phyloP scores from a whole-genome alignment of 2,888 invertebrate genomes.

The Heliconius charithonia region DNA sequence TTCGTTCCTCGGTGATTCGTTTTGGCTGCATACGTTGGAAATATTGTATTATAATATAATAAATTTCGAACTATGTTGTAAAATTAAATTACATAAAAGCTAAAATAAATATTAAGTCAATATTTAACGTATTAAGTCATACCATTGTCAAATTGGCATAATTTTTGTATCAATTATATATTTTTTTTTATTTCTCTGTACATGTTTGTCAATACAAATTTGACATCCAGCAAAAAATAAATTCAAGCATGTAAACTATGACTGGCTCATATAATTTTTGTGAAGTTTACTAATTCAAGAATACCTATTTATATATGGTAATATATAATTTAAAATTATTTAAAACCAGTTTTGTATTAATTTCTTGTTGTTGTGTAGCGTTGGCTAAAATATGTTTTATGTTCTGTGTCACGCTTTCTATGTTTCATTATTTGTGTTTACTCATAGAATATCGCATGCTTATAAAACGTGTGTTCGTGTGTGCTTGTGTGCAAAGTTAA shows the following conservation, averaged over 20 bases:
- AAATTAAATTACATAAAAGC: not conserved
- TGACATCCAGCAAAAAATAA: too few species aligned
- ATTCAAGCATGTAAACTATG: slow-evolving; percentile 27
- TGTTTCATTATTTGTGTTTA: not conserved
- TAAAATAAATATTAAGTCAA: not conserved
- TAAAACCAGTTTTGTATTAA: slow-evolving; percentile 14
- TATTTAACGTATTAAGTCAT: slow-evolving; percentile 30
- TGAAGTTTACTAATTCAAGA: not conserved
- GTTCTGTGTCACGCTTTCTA: not conserved
- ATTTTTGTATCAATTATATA: not conserved
- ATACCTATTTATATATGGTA: too few species aligned
- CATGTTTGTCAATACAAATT: not conserved
- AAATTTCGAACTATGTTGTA: too few species aligned
- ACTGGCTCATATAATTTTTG: not conserved
- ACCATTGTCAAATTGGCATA: not conserved
- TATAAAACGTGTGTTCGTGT: slow-evolving; percentile 5
- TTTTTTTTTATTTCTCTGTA: not conserved
- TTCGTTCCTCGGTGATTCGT: slow-evolving; percentile 35
- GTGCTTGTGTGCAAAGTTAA: not conserved
- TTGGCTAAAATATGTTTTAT: not conserved
- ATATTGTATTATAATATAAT: slow-evolving; percentile 4
- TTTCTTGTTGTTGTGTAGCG: not conserved
- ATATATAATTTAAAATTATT: not conserved
- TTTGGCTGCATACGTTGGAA: slow-evolving; percentile 38
- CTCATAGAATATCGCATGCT: slow-evolving; percentile 9